A percentile compares a stretch with the other conserved stretches of the same genome.
Evolutionary conservation across 2,113 vertebrate species (phyloP).

Genomic region (Limanda limanda): DNA sequence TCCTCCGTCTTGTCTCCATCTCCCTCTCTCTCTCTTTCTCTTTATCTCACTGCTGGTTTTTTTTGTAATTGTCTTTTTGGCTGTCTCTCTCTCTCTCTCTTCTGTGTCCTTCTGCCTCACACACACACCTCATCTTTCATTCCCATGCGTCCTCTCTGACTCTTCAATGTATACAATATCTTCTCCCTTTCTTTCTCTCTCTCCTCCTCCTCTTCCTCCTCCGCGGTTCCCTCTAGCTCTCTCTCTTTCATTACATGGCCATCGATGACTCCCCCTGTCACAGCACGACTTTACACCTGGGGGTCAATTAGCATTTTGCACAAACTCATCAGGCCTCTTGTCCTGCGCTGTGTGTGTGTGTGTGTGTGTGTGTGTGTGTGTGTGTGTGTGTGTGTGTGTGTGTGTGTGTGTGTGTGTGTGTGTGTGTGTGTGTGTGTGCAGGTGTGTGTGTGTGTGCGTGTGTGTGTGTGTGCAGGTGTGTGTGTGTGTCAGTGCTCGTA

Average conservation of each 20-base stretch:
- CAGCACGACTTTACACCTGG: conserved; percentile 9
- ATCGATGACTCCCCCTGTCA: conserved; percentile 26
- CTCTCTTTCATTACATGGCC: background rate
- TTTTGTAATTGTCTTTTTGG: conserved; percentile 19
- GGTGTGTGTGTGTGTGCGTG: conserved; percentile 31
- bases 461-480: background rate
- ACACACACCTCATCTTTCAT: conserved; percentile 2
- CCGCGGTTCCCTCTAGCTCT: background rate
- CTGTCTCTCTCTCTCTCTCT: conserved; percentile 12
- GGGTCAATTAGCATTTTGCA: conserved; percentile 53
- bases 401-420: too few relatives aligned
- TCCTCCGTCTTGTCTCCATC: conserved; percentile 43
- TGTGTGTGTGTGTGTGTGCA: background rate
- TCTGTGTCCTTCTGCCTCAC: background rate
- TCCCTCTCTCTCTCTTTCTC: background rate
- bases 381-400: conserved; percentile 41
- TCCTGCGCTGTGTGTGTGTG: conserved; percentile 5
- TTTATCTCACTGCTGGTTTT: conserved; percentile 1
- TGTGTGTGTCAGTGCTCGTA: background rate
- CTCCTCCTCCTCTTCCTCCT: conserved; percentile 1
- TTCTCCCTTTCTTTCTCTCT: conserved; percentile 5
- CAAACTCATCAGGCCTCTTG: conserved; percentile 39
- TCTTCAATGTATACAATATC: conserved; percentile 4
- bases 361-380: background rate
- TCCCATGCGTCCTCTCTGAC: background rate